Evolutionary conservation across 2,888 invertebrate species (phyloP).

Genomic region (Melolontha melolontha): DNA sequence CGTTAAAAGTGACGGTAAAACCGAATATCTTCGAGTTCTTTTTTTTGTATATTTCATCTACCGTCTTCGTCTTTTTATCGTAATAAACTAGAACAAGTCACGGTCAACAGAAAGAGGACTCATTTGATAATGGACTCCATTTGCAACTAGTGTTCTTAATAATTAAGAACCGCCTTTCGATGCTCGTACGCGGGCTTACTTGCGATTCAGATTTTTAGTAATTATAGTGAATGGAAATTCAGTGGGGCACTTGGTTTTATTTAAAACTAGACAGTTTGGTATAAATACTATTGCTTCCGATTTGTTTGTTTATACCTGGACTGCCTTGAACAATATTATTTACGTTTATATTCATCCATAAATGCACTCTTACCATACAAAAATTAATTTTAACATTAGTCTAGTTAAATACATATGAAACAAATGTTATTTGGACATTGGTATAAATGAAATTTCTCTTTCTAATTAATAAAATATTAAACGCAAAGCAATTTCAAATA

Average conservation of each 20-base stretch:
- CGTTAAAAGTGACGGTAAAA: conserved; percentile 46
- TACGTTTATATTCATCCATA: too few relatives aligned
- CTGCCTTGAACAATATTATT: background rate
- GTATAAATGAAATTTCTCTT: too few relatives aligned
- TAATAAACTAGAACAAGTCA: conserved; percentile 60
- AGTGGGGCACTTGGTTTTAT: conserved; percentile 36
- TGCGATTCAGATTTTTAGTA: conserved; percentile 29
- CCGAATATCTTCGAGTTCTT: conserved; percentile 41
- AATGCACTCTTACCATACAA: too few relatives aligned
- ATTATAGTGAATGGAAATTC: conserved; percentile 42
- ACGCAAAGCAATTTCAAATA: too few relatives aligned
- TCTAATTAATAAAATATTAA: too few relatives aligned
- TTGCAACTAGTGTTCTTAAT: conserved; percentile 41
- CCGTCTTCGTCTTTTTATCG: conserved; percentile 42
- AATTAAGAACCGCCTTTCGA: conserved; percentile 42
- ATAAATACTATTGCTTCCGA: conserved; percentile 24
- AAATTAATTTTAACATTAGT: too few relatives aligned
- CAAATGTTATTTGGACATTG: background rate
- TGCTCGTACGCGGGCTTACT: conserved; percentile 19
- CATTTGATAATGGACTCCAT: conserved; percentile 41
- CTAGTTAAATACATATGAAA: too few relatives aligned
- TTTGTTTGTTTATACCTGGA: background rate
- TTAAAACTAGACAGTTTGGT: conserved; percentile 30
- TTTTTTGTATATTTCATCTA: conserved; percentile 14
- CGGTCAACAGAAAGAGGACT: conserved; percentile 62